Percentiles rank a stretch among this genome's conserved stretches.
Conservation (phyloP, 1,140 invertebrate species). For the Lutraria rhynchaena region DNA sequence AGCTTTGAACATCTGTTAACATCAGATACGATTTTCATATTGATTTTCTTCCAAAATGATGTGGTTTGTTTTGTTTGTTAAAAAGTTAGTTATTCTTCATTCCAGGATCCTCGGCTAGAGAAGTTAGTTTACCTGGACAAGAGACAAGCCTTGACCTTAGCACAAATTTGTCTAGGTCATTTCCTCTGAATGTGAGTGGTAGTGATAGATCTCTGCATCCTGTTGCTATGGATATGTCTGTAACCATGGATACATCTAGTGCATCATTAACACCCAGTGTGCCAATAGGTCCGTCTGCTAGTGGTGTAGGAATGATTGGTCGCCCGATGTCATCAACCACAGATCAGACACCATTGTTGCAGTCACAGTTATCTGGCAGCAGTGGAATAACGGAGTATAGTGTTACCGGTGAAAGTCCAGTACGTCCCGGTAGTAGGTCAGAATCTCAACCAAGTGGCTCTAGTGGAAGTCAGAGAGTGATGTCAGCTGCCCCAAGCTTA, state of each 20-base stretch:
- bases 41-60: no score
- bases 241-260: not conserved
- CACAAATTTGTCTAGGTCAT: constrained; percentile 2
- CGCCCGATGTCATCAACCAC: not conserved
- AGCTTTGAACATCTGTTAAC: no score
- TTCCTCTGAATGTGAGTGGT: not conserved
- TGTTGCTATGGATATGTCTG: constrained; percentile 35
- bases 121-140: constrained; percentile 6
- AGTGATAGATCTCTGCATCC: not conserved
- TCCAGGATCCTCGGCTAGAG: not conserved
- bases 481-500: constrained; percentile 32
- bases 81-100: no score
- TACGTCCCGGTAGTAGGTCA: constrained; percentile 11
- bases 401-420: constrained; percentile 28
- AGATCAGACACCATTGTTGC: not conserved
- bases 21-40: no score
- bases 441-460: constrained; percentile 11
- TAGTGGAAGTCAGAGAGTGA: not conserved
- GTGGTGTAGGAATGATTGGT: not conserved
- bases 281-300: not conserved
- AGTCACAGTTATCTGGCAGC: constrained; percentile 17
- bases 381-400: constrained; percentile 45
- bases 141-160: constrained; percentile 23
- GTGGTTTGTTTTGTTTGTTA: no score
- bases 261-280: not conserved